Conservation (phyloP, 1,140 invertebrate genomes). For the Spodoptera litura region DNA sequence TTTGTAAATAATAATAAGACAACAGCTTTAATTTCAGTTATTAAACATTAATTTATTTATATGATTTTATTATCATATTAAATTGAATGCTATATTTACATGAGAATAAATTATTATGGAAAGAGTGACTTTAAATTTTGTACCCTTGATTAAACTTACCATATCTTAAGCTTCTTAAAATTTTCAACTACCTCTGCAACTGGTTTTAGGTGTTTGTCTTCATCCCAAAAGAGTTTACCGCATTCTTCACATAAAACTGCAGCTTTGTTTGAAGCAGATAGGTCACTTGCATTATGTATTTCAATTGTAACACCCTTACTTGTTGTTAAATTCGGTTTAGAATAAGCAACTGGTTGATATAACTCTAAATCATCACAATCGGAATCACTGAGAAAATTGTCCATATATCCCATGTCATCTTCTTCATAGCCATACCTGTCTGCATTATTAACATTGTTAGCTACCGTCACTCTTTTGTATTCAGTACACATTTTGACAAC, state of each 20-base stretch:
- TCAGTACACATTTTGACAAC: slow-evolving; percentile 53
- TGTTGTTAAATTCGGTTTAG: slow-evolving; percentile 61
- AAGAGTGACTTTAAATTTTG: slow-evolving; percentile 55
- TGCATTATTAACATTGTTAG: slow-evolving; percentile 26
- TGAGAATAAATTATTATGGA: slow-evolving; percentile 36
- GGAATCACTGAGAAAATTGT: slow-evolving; percentile 79
- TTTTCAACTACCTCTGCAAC: slow-evolving; percentile 55
- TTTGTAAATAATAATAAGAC: not conserved
- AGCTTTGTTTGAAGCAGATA: slow-evolving; percentile 61
- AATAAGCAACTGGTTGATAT: slow-evolving; percentile 48
- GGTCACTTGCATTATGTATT: slow-evolving; percentile 62
- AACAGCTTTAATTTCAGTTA: slow-evolving; percentile 1
- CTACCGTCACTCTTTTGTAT: slow-evolving; percentile 42
- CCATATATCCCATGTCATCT: slow-evolving; percentile 61
- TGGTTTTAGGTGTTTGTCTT: slow-evolving; percentile 61
- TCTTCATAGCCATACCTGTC: slow-evolving; percentile 60
- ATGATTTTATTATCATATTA: slow-evolving; percentile 10
- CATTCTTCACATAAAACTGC: slow-evolving; percentile 75
- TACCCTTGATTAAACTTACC: slow-evolving; percentile 38
- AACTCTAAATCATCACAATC: slow-evolving; percentile 71
- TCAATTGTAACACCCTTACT: slow-evolving; percentile 70
- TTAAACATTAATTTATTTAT: slow-evolving; percentile 9
- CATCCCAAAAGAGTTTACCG: slow-evolving; percentile 78
- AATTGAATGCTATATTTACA: slow-evolving; percentile 33
- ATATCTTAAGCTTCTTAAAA: slow-evolving; percentile 57